Base-by-base conservation (phyloP, 1,140 invertebrate species). In the Drosophila parabipectinata region DNA sequence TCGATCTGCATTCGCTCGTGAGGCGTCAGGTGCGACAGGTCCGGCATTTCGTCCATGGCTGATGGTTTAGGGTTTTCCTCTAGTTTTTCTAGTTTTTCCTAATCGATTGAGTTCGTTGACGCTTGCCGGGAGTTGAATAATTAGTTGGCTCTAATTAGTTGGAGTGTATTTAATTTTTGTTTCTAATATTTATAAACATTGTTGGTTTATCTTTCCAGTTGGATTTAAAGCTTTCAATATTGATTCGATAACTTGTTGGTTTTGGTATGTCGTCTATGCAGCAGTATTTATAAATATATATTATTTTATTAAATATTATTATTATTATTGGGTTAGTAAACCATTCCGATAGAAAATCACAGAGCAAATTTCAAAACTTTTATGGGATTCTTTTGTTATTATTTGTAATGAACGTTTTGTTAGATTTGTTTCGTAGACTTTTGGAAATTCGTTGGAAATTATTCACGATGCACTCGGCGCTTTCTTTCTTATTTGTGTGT, bases 1-100 rank as follows among this genome's bases (percentile, higher is more conserved):
- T 99, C 97, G 93, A 99, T 99, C 94, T 99, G 98, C 93, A 96
- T 95, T 92, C 98, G 95, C 94, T 99, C 98, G 93, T 99, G 98
- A 87, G 97, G 96, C 83, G 98, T 99, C 90, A 99, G 95, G 93
- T 99, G 98, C 91, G 97, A 99, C 88, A 99, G 95, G 94, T 99
- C 98, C 79, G 98, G 98, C 95, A 97, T 95, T 92, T 96, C 95
- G 92, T 95, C 95, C 95, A 96, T 96, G 77, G 77, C 82, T 71
- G 12, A 59, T 58, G 53, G 26, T 48, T 26, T 37, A 8, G 6
- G 24, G 18, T 55, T 7, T 9, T 72, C 45, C 57, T 64, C 12
- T 26, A 3, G 26, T 18, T 28, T 28, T 28, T 28, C 1, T 28
- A 10, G 32, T 44, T 63, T 34, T 41, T 44, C 15, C 34, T 57